Conservation (phyloP, 2,113 vertebrate genomes). For the Eurystomus gularis region DNA sequence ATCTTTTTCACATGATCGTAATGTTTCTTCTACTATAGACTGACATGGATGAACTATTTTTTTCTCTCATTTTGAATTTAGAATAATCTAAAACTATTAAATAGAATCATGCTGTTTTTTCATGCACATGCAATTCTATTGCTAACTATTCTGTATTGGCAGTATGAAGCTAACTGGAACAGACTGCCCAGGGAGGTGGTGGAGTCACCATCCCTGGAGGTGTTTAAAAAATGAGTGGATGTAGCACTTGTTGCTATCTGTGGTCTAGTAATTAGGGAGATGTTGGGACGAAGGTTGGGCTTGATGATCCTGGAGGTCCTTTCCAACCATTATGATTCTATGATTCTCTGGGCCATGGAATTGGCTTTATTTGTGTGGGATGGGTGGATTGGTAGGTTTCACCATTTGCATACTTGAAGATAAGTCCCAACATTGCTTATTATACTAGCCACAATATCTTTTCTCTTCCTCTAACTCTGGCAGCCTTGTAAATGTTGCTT, state of each 20-base stretch:
- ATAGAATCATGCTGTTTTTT: background rate
- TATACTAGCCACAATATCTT: background rate
- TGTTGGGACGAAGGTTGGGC: too few species aligned
- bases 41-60: background rate
- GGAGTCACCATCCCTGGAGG: too few species aligned
- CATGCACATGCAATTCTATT: background rate
- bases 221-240: too few species aligned
- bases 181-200: too few species aligned
- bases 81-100: background rate
- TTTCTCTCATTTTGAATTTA: background rate
- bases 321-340: too few species aligned
- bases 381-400: background rate
- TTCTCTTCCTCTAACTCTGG: background rate
- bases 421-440: background rate
- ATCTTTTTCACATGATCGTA: background rate
- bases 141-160: background rate
- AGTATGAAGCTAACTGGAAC: background rate
- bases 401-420: background rate
- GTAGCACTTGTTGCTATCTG: too few species aligned
- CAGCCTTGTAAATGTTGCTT: background rate
- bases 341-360: background rate
- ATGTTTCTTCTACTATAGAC: background rate
- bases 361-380: background rate
- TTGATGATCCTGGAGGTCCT: too few species aligned
- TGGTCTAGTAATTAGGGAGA: too few species aligned